phyloP scores from a whole-genome alignment of 2,888 invertebrate species.

The Fragum sueziense region DNA sequence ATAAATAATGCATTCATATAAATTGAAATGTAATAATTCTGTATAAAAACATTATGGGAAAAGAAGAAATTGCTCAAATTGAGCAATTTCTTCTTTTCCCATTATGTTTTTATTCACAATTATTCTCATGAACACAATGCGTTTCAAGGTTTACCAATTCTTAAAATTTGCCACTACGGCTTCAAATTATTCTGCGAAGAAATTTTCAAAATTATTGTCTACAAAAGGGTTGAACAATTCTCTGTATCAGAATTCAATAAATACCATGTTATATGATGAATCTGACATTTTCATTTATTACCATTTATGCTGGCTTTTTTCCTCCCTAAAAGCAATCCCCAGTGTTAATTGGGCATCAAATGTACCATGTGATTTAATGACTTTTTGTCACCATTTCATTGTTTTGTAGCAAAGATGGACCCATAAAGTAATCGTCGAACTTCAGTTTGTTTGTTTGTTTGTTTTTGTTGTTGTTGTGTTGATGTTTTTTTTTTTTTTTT shows the following conservation, averaged over 20 bases:
- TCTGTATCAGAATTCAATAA: slow-evolving; percentile 6
- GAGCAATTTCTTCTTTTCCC: slow-evolving; percentile 15
- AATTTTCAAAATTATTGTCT: no score
- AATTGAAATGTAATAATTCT: no score
- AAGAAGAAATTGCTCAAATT: not conserved
- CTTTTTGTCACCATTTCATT: not conserved
- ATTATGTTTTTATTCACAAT: slow-evolving; percentile 8
- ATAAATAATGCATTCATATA: no score
- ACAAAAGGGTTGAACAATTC: no score
- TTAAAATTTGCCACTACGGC: no score
- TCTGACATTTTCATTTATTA: slow-evolving; percentile 22
- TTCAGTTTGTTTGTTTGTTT: no score
- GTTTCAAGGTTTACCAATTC: no score
- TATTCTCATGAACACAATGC: no score
- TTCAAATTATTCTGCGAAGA: no score
- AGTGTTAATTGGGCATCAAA: not conserved
- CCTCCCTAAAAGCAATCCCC: not conserved
- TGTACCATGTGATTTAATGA: not conserved
- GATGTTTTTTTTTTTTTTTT: no score
- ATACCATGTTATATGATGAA: not conserved
- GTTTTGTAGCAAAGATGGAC: not conserved
- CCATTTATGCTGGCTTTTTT: not conserved
- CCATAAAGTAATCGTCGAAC: no score
- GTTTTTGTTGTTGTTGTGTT: no score
- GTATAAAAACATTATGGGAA: slow-evolving; percentile 4